Base-by-base conservation (phyloP, 1,140 invertebrate genomes). In the Ceratoteleas bidentatus region DNA sequence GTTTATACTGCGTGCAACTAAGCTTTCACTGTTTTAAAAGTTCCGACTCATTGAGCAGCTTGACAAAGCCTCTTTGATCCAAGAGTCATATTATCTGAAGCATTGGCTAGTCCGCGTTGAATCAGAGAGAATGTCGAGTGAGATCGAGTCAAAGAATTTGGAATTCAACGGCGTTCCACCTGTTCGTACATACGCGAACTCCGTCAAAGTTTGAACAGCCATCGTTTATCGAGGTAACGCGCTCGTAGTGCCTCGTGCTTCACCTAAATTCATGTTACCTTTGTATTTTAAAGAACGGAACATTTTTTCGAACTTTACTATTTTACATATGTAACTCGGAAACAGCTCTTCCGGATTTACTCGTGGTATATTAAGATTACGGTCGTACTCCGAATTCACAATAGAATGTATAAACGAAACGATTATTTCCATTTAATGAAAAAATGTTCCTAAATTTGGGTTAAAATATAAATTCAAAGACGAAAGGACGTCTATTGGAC, bases 91-190 rank as follows among this genome's bases (percentile, higher is more conserved):
- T 77, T 82, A 77, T 82, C 68, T 58, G 64, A 77, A 68, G 80
- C 73, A 77, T 82, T 69, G 68, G 62, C 80, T 69, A 82, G 68
- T 73, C 56, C 49, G 13, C 66, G 69, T 24, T 70, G 68, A 78
- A 78, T 83, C 80, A 74, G 52, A 78, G 74, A 62, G 69, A 78
- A 82, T 77, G 54, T 77, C 73, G 57, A 77, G 69, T 74, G 81
- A 83, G 65, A 74, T 74, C 58, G 64, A 65, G 56, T 78, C 70
- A 83, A 83, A 83, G 74, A 83, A 83, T 83, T 78, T 78, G 75
- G 75, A 78, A 78, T 83, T 78, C 65, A 78, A 65, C 72, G 72
- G 58, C 65, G 65, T 75, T 75, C 78, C 52, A 75, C 70, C 64
- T 70, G 58, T 66, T 80, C 62, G 73, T 78, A 76, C 79, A 62